Evolutionary conservation across 2,888 invertebrate species (phyloP), one percentile per base, ranked within the genome.

Genomic region (Polietes domitor): DNA sequence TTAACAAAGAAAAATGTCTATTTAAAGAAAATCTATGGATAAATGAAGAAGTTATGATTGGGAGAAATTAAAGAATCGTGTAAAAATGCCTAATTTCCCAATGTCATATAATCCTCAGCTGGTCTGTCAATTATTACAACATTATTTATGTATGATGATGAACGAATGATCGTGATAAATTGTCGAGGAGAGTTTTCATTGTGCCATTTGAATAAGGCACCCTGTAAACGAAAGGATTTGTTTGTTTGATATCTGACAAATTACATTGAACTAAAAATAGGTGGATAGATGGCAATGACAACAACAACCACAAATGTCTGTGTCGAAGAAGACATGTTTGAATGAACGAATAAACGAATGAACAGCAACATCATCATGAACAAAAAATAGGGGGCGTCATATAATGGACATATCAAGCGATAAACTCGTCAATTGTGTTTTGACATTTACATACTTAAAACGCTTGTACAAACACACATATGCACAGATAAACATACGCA

Each of bases 311-410:
- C 68, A 43, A 32, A 37, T 41, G 19, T 15, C 21, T 24, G 21
- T 68, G 41, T 43, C 43, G 43, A 43, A 43, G 19, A 65, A 68
- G 68, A 68, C 68, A 68, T 1, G 24, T 68, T 43, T 68, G 41
- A 68, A 68, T 68, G 24, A 43, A 37, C n/a, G 37, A 28, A 63
- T 17, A 19, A 50, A 19, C 37, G 24, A 63, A n/a, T 37, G 7
- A 17, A 2, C 41, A 63, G 3, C 53, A 28, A 28, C 61, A 21
- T 41, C 21, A n/a, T 19, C 41, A 65, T 58, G 26, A 12, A 17
- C 19, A 43, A 12, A 21, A 43, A 68, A 43, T 68, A 41, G 43
- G 68, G 65, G 68, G 68, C 68, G 68, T 68, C 68, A 43, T 68
- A 24, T 68, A 24, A 28, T 61, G 61, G 37, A 24, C 21, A 19